These are phyloP conservation scores for Drosophila bocqueti DNA, from an alignment of 1,140 invertebrate species.

Conservation along the genomic window DNA sequence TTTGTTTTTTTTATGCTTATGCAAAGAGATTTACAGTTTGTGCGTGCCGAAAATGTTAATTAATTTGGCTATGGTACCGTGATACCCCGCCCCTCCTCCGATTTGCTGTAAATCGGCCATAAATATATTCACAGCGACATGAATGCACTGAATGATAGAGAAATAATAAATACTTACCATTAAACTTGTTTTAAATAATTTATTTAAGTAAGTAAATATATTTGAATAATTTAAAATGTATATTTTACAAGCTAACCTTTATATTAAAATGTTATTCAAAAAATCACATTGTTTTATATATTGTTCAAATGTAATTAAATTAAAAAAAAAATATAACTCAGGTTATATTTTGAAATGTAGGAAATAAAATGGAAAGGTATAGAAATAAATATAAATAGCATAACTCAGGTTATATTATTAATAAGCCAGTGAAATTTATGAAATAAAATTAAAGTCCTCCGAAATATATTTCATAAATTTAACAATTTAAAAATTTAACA, in stretches of 20 bases:
- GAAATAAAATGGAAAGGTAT: neutral
- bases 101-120: conserved; percentile 67
- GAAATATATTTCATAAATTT: neutral
- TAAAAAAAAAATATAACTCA: no score
- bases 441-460: neutral
- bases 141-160: conserved; percentile 14
- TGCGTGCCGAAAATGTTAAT: conserved; percentile 83
- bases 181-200: neutral
- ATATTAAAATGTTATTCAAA: no score
- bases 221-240: neutral
- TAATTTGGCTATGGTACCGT: conserved; percentile 70
- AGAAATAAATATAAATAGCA: neutral
- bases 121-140: conserved; percentile 50
- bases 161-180: neutral
- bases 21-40: conserved; percentile 82
- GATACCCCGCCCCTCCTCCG: conserved; percentile 46
- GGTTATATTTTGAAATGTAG: neutral
- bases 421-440: neutral
- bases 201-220: neutral
- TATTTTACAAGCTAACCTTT: neutral
- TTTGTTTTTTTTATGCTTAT: conserved; percentile 60
- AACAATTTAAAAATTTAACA: neutral
- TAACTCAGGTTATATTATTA: no score
- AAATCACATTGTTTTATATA: no score
- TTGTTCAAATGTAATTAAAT: no score